These are phyloP conservation scores for Leptopterna dolabrata DNA, from an alignment of 2,888 invertebrate species.

Conservation along the genomic window DNA sequence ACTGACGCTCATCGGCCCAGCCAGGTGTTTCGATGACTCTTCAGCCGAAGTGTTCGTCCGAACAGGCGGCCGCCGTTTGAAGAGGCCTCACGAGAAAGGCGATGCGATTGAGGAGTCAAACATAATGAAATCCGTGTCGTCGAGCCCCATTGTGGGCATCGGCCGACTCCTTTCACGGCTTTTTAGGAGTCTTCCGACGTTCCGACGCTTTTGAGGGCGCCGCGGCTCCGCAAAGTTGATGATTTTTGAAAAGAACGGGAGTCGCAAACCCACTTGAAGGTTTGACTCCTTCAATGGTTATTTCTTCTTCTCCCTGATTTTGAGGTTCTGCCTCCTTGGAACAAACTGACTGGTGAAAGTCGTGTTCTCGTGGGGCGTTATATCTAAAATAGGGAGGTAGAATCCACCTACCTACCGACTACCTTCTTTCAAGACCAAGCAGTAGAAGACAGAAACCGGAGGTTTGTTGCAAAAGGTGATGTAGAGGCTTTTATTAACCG, in stretches of 20 bases:
- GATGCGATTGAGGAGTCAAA: neutral
- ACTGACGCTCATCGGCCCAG: neutral
- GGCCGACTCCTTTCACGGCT: neutral
- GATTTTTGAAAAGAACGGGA: neutral
- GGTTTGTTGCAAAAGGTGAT: too few species aligned
- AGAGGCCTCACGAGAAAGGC: neutral
- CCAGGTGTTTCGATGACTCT: neutral
- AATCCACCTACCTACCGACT: too few species aligned
- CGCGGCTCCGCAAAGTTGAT: neutral
- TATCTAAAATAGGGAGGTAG: too few species aligned
- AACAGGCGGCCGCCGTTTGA: neutral
- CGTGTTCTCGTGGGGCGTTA: too few species aligned
- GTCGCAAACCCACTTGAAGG: constrained; percentile 7
- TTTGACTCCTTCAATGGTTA: neutral
- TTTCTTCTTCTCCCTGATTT: neutral
- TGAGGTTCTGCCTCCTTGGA: neutral
- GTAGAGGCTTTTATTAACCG: neutral
- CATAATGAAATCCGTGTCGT: constrained; percentile 16
- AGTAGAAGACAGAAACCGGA: too few species aligned
- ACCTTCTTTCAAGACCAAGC: too few species aligned
- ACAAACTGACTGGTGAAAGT: neutral
- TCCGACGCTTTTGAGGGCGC: neutral
- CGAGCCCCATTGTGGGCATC: neutral
- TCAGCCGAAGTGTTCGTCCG: neutral
- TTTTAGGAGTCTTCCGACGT: neutral